These are phyloP conservation scores for Drosophila saltans DNA, from an alignment of 1,140 invertebrate genomes.

Conservation along the genomic window DNA sequence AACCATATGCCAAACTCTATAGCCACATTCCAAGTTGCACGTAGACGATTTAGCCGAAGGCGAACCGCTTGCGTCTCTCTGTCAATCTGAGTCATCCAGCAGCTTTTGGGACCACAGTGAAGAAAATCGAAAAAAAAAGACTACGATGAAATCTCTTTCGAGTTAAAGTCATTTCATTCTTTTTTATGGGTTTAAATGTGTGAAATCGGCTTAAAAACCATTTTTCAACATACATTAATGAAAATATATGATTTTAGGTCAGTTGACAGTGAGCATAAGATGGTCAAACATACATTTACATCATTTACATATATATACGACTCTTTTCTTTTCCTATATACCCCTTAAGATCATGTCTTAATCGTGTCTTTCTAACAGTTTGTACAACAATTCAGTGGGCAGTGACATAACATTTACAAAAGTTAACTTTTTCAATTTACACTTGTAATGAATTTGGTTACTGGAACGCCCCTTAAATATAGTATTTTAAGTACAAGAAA, in stretches of 20 bases:
- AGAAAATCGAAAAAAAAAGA: neutral
- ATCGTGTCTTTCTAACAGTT: too few relatives aligned
- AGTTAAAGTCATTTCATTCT: neutral
- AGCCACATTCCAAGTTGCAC: conserved; percentile 8
- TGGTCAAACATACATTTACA: neutral
- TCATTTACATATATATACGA: neutral
- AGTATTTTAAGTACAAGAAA: too few relatives aligned
- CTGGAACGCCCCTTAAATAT: too few relatives aligned
- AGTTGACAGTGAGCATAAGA: too few relatives aligned
- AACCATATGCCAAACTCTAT: neutral
- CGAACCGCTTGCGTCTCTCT: neutral
- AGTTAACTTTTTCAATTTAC: too few relatives aligned
- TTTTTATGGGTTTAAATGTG: neutral
- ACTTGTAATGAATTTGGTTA: too few relatives aligned
- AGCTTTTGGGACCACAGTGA: neutral
- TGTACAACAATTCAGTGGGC: too few relatives aligned
- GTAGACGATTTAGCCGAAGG: conserved; percentile 3
- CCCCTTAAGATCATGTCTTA: neutral
- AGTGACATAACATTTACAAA: too few relatives aligned
- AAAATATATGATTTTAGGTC: conserved; percentile 5
- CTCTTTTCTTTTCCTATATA: neutral
- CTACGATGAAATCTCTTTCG: neutral
- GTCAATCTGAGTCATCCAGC: neutral
- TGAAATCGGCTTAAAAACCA: conserved; percentile 4
- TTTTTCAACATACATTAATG: neutral